Evolutionary conservation across 2,888 invertebrate genomes (phyloP), one percentile per base, ranked within the genome.

Genomic region (Eudasyphora cyanicolor): DNA sequence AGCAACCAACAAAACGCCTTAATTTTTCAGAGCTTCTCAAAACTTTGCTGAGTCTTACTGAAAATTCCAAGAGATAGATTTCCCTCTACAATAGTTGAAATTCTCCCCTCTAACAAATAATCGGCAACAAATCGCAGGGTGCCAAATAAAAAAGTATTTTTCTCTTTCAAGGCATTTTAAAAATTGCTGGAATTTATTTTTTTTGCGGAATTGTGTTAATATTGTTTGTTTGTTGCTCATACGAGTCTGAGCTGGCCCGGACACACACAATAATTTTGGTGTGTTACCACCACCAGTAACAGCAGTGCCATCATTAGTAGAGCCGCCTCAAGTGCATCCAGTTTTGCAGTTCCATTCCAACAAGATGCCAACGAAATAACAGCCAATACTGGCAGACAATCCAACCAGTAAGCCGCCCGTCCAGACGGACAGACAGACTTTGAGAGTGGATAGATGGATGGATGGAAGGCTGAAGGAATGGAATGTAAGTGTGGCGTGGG

Each of bases 301-400:
- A n/a, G n/a, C n/a, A n/a, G n/a, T n/a, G n/a, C n/a, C 27, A 27
- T 57, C 57, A 57, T 57, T 57, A 57, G 60, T 54, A 6, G 60
- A 60, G 32, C 29, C 60, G 19, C 29, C 27, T 27, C n/a, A 57
- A 60, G 60, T 60, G 60, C 60, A 60, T 27, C 60, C 1, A 32
- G 29, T 2, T 24, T 14, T 57, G 27, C 5, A 27, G 27, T 27
- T 21, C n/a, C 17, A 60, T 60, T 60, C 29, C 14, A 29, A 32
- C 29, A 17, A 8, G 12, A 60, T 27, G 24, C 19, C 57, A 60
- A n/a, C 60, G n/a, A 60, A 60, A 60, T 57, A 57, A 57, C 57
- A 24, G 24, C 57, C 60, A 29, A 29, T 19, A 19, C 4, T 49
- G 49, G 32, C 29, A 60, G 60, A n/a, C 27, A 27, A 32, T n/a